Conservation (phyloP, 2,797 vertebrate genomes). For the Rhinoraja longicauda region DNA sequence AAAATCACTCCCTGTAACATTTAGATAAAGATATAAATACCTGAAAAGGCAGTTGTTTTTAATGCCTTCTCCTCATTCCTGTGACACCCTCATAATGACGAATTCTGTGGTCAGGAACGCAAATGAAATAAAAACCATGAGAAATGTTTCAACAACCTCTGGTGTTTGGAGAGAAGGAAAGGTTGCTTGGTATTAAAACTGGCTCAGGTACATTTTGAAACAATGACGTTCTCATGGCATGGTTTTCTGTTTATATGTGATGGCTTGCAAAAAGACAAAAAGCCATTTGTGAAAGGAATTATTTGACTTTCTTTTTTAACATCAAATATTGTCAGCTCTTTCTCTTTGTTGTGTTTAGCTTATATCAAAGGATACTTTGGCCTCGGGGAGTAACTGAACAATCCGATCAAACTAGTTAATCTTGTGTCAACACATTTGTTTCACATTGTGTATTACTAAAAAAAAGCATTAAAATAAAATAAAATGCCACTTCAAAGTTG, state of each 20-base stretch:
- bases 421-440: constrained; percentile 38
- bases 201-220: constrained; percentile 13
- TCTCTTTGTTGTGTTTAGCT: constrained; percentile 15
- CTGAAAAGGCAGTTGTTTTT: neutral
- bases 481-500: constrained; percentile 33
- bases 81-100: neutral
- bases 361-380: constrained; percentile 30
- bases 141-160: neutral
- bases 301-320: constrained; percentile 31
- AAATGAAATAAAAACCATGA: constrained; percentile 17
- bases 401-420: constrained; percentile 35
- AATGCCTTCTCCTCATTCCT: constrained; percentile 12
- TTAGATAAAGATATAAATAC: neutral
- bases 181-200: neutral
- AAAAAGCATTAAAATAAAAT: constrained; percentile 36
- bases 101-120: neutral
- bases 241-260: constrained; percentile 12
- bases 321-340: constrained; percentile 20
- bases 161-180: neutral
- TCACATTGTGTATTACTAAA: constrained; percentile 35
- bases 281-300: constrained; percentile 25
- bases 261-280: constrained; percentile 26
- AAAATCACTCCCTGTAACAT: neutral
- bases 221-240: constrained; percentile 18
- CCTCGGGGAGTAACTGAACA: constrained; percentile 18